Conservation (phyloP, 2,797 vertebrate species). For the Sebastiscus albofasciatus region DNA sequence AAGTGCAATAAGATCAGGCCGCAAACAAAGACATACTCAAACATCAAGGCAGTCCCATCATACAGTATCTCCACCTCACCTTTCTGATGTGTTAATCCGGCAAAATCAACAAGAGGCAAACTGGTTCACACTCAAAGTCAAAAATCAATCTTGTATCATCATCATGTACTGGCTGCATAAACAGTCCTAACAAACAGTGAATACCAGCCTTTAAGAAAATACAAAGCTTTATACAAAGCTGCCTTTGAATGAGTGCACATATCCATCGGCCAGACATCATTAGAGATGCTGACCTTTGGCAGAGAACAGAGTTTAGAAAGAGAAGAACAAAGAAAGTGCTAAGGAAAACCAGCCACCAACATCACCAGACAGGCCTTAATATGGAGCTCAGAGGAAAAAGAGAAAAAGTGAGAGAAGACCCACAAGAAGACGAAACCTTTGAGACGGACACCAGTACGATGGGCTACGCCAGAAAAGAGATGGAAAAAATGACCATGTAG, state of each 20-base stretch:
- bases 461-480: neutral
- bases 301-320: neutral
- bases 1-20: neutral
- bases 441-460: neutral
- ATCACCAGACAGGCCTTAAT: neutral
- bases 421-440: neutral
- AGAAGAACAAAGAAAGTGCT: neutral
- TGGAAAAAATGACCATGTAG: neutral
- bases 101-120: neutral
- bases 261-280: neutral
- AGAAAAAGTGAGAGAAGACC: neutral
- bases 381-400: neutral
- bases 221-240: neutral
- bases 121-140: neutral
- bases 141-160: neutral
- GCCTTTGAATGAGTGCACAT: neutral
- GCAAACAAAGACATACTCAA: neutral
- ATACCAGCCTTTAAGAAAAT: neutral
- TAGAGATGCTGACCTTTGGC: neutral
- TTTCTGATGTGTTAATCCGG: neutral
- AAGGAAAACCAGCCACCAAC: neutral
- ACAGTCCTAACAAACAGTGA: neutral
- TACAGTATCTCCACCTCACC: neutral
- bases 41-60: neutral
- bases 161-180: neutral